These are phyloP conservation scores for Drosophila oshimai DNA, from an alignment of 1,140 invertebrate genomes.

Conservation along the genomic window DNA sequence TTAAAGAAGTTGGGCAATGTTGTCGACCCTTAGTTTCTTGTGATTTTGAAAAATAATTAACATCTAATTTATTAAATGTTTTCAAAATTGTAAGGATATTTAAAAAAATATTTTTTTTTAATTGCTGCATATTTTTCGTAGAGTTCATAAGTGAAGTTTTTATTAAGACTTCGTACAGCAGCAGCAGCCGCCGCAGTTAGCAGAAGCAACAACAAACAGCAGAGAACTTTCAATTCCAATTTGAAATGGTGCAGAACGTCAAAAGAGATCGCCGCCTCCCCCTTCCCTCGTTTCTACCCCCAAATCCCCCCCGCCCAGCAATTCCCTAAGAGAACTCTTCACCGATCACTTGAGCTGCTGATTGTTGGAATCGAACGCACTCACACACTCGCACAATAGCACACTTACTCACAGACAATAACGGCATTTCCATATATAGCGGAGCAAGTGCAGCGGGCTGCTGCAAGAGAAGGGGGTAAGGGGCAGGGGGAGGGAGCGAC, in stretches of 20 bases:
- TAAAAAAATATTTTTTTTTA: not conserved
- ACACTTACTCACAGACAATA: slow-evolving; percentile 20
- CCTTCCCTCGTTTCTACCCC: not conserved
- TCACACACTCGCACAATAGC: slow-evolving; percentile 9
- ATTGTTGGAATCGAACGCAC: slow-evolving; percentile 66
- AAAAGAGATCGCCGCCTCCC: slow-evolving; percentile 62
- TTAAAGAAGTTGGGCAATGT: too few relatives aligned
- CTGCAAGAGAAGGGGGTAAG: not conserved
- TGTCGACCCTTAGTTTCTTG: too few relatives aligned
- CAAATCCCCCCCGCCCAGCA: not conserved
- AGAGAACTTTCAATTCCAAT: slow-evolving; percentile 72
- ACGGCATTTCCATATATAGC: slow-evolving; percentile 59
- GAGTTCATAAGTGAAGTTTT: slow-evolving; percentile 4
- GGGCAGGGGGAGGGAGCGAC: not conserved
- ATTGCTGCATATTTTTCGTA: too few relatives aligned
- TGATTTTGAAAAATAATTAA: too few relatives aligned
- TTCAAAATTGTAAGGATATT: too few relatives aligned
- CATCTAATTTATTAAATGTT: too few relatives aligned
- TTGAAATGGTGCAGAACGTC: slow-evolving; percentile 74
- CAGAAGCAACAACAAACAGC: slow-evolving; percentile 42
- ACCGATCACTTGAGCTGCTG: slow-evolving; percentile 74
- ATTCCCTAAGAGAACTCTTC: slow-evolving; percentile 9
- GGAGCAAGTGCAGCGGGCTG: slow-evolving; percentile 18
- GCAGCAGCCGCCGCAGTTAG: slow-evolving; percentile 11
- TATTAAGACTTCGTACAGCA: slow-evolving; percentile 10